Evolutionary conservation across 2,888 invertebrate species (phyloP), one percentile per base, ranked within the genome.

Genomic region (Steinernema hermaphroditum): DNA sequence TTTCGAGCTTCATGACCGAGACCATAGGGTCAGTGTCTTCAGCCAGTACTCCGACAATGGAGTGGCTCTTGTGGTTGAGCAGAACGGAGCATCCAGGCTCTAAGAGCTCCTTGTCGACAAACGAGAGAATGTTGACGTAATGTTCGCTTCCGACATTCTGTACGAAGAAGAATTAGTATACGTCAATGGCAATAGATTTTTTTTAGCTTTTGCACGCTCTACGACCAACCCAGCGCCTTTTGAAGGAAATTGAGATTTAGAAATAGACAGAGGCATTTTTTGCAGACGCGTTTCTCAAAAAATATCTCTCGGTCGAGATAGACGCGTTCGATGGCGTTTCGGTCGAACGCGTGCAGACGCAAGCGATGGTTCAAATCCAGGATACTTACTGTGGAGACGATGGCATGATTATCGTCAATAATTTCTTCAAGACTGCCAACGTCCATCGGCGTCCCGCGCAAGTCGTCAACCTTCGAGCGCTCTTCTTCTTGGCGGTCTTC

Each of bases 11-110:
- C 98, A 98, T 99, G 0, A 99, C 98, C 14, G 96, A 97, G 1
- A 99, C 98, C 97, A 98, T 98, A 2, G 98, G 98, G 89, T 99
- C 98, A 14, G 96, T 97, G 87, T 98, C 97, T 89, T 98, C 98
- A 29, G 94, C 93, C n/a, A 97, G 89, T 0, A 97, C 96, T 72
- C 98, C 97, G 37, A 98, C 96, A n/a, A 98, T 96, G 68, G 96
- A 80, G 90, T 98, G 96, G 0, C 96, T 96, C 91, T 98, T 99
- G 88, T 98, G 98, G 88, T 99, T 99, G 8, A 98, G 90, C 8
- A 99, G 90, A 1, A 98, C 98, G 0, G 97, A 96, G 88, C 97
- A 98, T 4, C 98, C 97, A 29, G 98, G 98, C 88, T 99, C 97
- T 72, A 99, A 75, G 87, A 97, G 96, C 88, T 98, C 97, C 88